Evolutionary conservation across 2,888 invertebrate genomes (phyloP), one percentile per base, ranked within the genome.

Genomic region (Drosophila leonis): DNA sequence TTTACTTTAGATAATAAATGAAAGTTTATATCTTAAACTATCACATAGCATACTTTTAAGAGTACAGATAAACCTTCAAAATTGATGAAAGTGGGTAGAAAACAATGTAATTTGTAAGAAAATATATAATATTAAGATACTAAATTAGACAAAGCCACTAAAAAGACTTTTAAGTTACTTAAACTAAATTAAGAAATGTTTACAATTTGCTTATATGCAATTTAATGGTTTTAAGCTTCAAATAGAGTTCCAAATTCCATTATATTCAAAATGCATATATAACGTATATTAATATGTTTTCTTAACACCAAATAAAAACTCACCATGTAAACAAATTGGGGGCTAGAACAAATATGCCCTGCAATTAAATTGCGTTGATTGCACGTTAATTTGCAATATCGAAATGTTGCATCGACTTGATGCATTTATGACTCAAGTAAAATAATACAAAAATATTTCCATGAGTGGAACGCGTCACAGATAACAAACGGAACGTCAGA

Each of bases 21-120:
- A 35, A 35, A 1, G 35, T 5, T 35, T 35, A 35, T 35, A 13
- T 48, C 24, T 13, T n/a, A 5, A 33, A 20, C 35, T 1, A 15
- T 8, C 33, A 27, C 18, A 64, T 78, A 74, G 77, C 77, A 77
- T 78, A 77, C 77, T 77, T 77, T 64, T 71, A 9, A 64, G 77
- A 66, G 75, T 61, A 6, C 0, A 42, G 29, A 39, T 39, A 27
- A 18, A 24, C 56, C 24, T 31, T 41, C 5, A 6, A 18, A 42
- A 20, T 2, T 33, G 0, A 24, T 10, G 6, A 24, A 41, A 13
- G 5, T n/a, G 18, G 20, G 29, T 0, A 13, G 1, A 41, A 31
- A 9, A 0, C 12, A n/a, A 31, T 3, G 5, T 9, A 48, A n/a
- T 3, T 8, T 2, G 1, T 24, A 41, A 12, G 0, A 9, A 9